These are phyloP conservation scores for Drosophila greeni DNA, from an alignment of 2,888 invertebrate genomes.

Conservation along the genomic window DNA sequence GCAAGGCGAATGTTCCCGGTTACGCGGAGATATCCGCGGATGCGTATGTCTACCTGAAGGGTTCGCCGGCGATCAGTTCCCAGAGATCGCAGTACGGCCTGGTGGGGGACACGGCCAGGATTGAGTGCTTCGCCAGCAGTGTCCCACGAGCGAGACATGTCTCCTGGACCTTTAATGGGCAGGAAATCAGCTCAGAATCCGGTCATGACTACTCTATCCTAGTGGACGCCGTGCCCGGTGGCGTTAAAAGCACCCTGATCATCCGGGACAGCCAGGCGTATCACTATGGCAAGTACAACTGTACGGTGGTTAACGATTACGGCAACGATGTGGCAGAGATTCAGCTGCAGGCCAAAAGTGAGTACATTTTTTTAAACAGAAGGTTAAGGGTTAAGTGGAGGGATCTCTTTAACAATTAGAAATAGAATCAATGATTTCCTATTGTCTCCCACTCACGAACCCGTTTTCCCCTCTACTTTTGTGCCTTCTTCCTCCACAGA, in stretches of 20 bases:
- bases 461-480: not conserved
- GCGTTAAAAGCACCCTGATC: constrained; percentile 92
- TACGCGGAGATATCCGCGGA: constrained; percentile 91
- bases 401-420: too few relatives aligned
- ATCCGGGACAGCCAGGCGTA: constrained; percentile 90
- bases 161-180: constrained; percentile 91
- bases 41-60: constrained; percentile 89
- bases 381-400: too few relatives aligned
- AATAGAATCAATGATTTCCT: too few relatives aligned
- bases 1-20: constrained; percentile 92
- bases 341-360: constrained; percentile 91
- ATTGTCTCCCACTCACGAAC: too few relatives aligned
- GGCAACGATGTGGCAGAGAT: constrained; percentile 92
- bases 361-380: too few relatives aligned
- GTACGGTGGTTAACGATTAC: constrained; percentile 94
- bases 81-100: constrained; percentile 90
- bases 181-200: constrained; percentile 86
- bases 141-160: constrained; percentile 93
- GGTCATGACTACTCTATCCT: constrained; percentile 87
- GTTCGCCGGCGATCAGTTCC: constrained; percentile 89
- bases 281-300: constrained; percentile 96
- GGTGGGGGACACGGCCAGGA: constrained; percentile 88
- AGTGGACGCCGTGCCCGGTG: constrained; percentile 87
- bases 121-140: constrained; percentile 93
- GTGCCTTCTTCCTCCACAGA: constrained; percentile 79